These are phyloP conservation scores for Aleadryas rufinucha DNA, from an alignment of 2,113 vertebrate species.

Conservation along the genomic window DNA sequence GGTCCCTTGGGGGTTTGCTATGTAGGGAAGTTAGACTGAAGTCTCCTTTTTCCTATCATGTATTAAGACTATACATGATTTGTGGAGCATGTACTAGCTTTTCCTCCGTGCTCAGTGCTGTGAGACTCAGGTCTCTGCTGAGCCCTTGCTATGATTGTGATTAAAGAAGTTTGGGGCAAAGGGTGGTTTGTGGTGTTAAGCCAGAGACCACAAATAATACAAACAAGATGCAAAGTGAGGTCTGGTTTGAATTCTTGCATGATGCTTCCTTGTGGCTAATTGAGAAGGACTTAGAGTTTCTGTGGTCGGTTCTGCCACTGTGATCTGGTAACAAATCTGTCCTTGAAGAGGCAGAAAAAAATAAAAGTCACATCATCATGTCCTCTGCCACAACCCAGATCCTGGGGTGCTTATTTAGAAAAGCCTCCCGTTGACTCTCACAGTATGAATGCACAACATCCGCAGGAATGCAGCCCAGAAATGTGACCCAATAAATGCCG, in stretches of 20 bases:
- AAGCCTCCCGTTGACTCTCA: background rate
- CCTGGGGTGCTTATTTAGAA: constrained; percentile 25
- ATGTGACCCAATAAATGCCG: constrained; percentile 6
- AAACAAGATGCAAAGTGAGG: constrained; percentile 9
- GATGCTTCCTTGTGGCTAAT: background rate
- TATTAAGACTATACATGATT: background rate
- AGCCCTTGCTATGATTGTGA: background rate
- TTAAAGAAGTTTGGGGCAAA: constrained; percentile 21
- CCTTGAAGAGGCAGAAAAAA: background rate
- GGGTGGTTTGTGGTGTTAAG: constrained; percentile 19
- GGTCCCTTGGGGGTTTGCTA: background rate
- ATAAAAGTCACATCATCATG: background rate
- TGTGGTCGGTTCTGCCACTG: background rate
- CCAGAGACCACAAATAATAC: constrained; percentile 34
- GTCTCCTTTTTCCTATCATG: background rate
- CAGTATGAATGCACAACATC: background rate
- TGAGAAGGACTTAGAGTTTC: background rate
- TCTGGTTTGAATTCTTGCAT: constrained; percentile 10
- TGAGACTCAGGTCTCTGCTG: background rate
- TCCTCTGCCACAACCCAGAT: background rate
- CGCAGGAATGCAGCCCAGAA: background rate
- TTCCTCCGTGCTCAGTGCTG: background rate
- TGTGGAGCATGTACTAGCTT: background rate
- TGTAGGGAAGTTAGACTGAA: background rate
- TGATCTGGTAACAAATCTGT: constrained; percentile 6